These are phyloP conservation scores for Hephaestus fuliginosus DNA, from an alignment of 2,797 vertebrate species.

Conservation along the genomic window DNA sequence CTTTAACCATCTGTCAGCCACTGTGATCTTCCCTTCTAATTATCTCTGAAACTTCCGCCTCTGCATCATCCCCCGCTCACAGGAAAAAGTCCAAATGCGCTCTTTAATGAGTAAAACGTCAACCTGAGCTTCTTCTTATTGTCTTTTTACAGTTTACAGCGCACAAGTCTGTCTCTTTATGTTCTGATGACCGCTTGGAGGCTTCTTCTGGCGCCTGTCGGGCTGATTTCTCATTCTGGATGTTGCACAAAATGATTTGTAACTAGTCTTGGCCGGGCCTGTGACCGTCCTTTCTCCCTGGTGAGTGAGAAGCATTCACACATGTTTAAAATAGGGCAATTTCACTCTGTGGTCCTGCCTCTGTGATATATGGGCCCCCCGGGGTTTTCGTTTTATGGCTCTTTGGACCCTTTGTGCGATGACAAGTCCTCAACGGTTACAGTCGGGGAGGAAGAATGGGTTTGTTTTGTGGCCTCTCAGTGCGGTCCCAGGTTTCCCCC, in stretches of 20 bases:
- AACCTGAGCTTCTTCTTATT: neutral
- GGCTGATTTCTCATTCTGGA: slow-evolving; percentile 55
- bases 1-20: slow-evolving; percentile 48
- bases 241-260: slow-evolving; percentile 60
- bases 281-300: slow-evolving; percentile 72
- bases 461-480: slow-evolving; percentile 65
- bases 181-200: slow-evolving; percentile 14
- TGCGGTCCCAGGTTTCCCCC: slow-evolving; percentile 45
- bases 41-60: slow-evolving; percentile 14
- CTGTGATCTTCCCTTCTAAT: slow-evolving; percentile 43
- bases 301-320: slow-evolving; percentile 73
- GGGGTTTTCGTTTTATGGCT: slow-evolving; percentile 72
- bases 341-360: slow-evolving; percentile 58
- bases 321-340: slow-evolving; percentile 75
- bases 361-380: slow-evolving; percentile 67
- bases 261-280: slow-evolving; percentile 49
- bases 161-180: slow-evolving; percentile 7
- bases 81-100: neutral
- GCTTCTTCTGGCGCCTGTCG: slow-evolving; percentile 39
- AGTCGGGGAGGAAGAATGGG: slow-evolving; percentile 62
- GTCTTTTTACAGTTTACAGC: neutral
- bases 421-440: slow-evolving; percentile 69
- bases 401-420: slow-evolving; percentile 71
- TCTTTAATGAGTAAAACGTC: too few relatives aligned
- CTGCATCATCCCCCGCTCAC: neutral